Base-by-base conservation (phyloP, 2,797 vertebrate species). In the Vultur gryphus region DNA sequence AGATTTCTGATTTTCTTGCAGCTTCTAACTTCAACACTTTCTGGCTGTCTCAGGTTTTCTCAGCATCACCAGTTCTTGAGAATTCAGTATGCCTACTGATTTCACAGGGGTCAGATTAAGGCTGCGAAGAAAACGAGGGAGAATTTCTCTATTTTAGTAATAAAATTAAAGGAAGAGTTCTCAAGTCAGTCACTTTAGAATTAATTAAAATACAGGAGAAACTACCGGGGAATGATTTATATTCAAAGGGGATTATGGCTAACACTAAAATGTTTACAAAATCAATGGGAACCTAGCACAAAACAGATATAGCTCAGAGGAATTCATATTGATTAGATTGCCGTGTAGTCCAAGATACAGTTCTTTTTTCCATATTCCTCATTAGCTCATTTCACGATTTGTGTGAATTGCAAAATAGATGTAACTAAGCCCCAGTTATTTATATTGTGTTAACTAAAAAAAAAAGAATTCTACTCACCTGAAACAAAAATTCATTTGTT, bases 301-400 rank as follows among this genome's bases (percentile, higher is more conserved):
- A 88, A 95, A 84, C 55, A 93, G 91, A 83, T 87, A 77, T 0
- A 77, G 81, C 88, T 87, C 86, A 73, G 28, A 81, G 81, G 91
- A 90, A 93, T 85, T 90, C 57, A 80, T 70, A 95, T 48, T 87
- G 93, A 96, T 96, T 87, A 85, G 26, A 95, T 80, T 90, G 88
- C 75, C 1, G 0, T 58, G 59, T 35, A 81, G 59, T 79, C 77
- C 59, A 64, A 77, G 64, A 92, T 44, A 69, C n/a, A 52, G 48
- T 65, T 93, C 86, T 78, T 57, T 94, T 75, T 88, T 64, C 81
- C 70, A 73, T 43, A 73, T 67, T 89, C 69, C 76, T 95, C 93
- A 95, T 94, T 95, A 87, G 77, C 77, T 95, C 89, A 83, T 82
- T 91, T 92, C 94, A 69, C 85, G 46, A 67, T 84, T 54, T 57